Conservation (phyloP, 2,113 vertebrate genomes). For the Natator depressus region DNA sequence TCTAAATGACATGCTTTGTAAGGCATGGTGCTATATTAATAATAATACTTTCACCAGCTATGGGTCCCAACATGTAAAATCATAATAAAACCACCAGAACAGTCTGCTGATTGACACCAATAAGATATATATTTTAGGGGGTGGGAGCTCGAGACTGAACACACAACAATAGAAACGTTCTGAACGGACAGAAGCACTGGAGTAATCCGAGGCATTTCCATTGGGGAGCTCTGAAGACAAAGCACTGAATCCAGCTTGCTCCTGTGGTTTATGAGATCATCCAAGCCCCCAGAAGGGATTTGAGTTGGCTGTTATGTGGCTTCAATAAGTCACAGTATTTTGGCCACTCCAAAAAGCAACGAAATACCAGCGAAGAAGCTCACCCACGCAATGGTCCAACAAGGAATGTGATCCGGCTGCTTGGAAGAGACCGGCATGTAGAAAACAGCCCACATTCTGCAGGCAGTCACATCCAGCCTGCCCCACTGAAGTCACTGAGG, state of each 20-base stretch:
- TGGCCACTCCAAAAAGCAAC: neutral
- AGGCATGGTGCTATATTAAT: neutral
- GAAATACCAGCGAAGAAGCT: neutral
- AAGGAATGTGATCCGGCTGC: accelerated
- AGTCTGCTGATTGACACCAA: neutral
- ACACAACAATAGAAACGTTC: neutral
- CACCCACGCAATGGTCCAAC: accelerated
- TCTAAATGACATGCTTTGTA: neutral
- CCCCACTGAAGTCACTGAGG: neutral
- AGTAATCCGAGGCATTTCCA: neutral
- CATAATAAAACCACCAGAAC: neutral
- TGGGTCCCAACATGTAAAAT: neutral
- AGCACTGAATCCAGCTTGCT: neutral
- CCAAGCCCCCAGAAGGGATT: neutral
- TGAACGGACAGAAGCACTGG: neutral
- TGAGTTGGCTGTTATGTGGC: neutral
- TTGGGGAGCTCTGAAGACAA: neutral
- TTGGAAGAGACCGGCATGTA: accelerated
- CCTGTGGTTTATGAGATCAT: neutral
- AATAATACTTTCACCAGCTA: neutral
- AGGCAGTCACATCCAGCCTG: neutral
- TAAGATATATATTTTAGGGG: neutral
- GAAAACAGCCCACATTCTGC: neutral
- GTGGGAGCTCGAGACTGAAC: neutral
- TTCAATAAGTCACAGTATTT: accelerated